A percentile compares a stretch with the other conserved stretches of the same genome.
Conservation (phyloP, 1,140 invertebrate genomes). For the Drosophila serrata region DNA sequence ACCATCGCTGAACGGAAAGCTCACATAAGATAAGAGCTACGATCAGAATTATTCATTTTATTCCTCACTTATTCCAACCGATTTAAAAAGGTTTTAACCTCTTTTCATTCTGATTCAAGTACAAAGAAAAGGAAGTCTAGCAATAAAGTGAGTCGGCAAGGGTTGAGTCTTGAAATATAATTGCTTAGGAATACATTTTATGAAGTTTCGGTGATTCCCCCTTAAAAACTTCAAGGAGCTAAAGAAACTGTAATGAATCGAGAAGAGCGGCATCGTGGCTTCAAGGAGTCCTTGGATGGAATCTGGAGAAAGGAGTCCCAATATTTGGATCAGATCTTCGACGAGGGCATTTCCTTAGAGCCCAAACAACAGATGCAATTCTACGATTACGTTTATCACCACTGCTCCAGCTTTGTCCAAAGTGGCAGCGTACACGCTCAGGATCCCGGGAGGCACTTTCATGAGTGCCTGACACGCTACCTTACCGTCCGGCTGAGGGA, state of each 20-base stretch:
- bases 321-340: conserved; percentile 11
- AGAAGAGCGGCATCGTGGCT: no score
- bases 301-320: background rate
- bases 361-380: background rate
- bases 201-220: conserved; percentile 13
- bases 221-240: no score
- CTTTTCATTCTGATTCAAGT: background rate
- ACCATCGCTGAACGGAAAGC: background rate
- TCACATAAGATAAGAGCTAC: background rate
- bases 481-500: background rate
- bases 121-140: background rate
- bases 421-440: background rate
- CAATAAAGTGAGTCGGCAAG: no score
- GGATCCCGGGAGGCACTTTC: background rate
- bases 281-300: background rate
- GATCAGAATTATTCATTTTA: background rate
- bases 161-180: background rate
- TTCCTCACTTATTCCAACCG: background rate
- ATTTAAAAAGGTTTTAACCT: background rate
- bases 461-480: background rate
- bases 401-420: background rate
- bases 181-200: no score
- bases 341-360: background rate
- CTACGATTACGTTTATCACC: background rate
- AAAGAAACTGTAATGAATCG: conserved; percentile 11